These are phyloP conservation scores for Cirrhinus mrigala DNA, from an alignment of 2,797 vertebrate genomes.

Conservation along the genomic window DNA sequence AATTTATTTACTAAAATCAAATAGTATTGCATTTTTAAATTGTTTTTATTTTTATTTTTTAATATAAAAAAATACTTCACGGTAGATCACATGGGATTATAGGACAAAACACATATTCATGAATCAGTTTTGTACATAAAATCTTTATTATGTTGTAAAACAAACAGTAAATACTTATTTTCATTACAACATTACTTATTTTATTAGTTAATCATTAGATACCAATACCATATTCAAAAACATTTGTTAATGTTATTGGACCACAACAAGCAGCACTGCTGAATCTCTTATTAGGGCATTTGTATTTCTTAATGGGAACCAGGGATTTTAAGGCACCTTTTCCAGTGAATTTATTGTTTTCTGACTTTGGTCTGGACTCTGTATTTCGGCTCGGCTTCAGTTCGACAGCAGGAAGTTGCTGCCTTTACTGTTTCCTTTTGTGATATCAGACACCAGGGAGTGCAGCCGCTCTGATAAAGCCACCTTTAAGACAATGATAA, in stretches of 20 bases:
- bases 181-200: background rate
- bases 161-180: background rate
- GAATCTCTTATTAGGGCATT: background rate
- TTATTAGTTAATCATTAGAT: background rate
- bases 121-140: background rate
- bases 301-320: background rate
- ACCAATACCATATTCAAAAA: background rate
- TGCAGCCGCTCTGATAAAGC: constrained; percentile 78
- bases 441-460: constrained; percentile 70
- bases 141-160: background rate
- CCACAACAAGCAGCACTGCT: background rate
- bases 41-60: too few species aligned
- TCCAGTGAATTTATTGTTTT: background rate
- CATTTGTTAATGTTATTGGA: background rate
- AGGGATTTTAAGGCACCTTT: background rate
- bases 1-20: background rate
- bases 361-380: background rate
- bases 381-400: constrained; percentile 53
- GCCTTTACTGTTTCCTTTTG: constrained; percentile 62
- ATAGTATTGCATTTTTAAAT: background rate
- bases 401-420: constrained; percentile 70
- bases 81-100: background rate
- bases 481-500: constrained; percentile 70
- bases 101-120: background rate
- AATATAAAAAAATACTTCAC: background rate